A percentile compares a stretch with the other conserved stretches of the same genome.
These are phyloP conservation scores for Microchrysa polita DNA, from an alignment of 2,888 invertebrate species.

Conservation along the genomic window DNA sequence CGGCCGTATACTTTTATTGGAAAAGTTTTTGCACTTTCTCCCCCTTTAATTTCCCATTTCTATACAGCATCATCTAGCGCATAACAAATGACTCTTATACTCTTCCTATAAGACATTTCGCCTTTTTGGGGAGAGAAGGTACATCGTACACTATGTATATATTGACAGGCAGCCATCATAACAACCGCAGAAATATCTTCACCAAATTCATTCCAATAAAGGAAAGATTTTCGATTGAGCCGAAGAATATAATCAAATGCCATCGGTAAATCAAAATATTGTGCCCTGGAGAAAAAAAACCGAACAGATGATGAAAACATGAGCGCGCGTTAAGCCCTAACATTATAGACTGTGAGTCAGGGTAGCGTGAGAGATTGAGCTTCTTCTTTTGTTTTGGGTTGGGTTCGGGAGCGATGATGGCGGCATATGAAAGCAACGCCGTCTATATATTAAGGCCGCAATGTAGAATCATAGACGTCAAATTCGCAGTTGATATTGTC, in stretches of 20 bases:
- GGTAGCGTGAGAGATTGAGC: too few relatives aligned
- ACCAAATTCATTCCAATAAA: conserved; percentile 17
- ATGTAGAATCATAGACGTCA: too few relatives aligned
- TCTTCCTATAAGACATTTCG: too few relatives aligned
- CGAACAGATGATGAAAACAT: background rate
- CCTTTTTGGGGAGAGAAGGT: too few relatives aligned
- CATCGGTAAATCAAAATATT: conserved; percentile 39
- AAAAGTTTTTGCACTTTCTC: background rate
- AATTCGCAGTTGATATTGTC: too few relatives aligned
- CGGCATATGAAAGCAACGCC: too few relatives aligned
- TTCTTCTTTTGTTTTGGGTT: too few relatives aligned
- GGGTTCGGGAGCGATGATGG: too few relatives aligned
- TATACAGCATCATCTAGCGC: background rate
- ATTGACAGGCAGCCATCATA: background rate
- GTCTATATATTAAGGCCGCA: too few relatives aligned
- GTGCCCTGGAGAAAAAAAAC: conserved; percentile 15
- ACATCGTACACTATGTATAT: too few relatives aligned
- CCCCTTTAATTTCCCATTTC: background rate
- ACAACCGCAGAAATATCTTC: conserved; percentile 6
- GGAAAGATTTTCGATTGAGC: conserved; percentile 24
- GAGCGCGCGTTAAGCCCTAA: background rate
- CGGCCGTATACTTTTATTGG: conserved; percentile 14
- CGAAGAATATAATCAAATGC: conserved; percentile 13
- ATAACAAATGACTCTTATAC: too few relatives aligned
- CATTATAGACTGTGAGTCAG: background rate